Base-by-base conservation (phyloP, 2,113 vertebrate genomes). In the Oncorhynchus keta region DNA sequence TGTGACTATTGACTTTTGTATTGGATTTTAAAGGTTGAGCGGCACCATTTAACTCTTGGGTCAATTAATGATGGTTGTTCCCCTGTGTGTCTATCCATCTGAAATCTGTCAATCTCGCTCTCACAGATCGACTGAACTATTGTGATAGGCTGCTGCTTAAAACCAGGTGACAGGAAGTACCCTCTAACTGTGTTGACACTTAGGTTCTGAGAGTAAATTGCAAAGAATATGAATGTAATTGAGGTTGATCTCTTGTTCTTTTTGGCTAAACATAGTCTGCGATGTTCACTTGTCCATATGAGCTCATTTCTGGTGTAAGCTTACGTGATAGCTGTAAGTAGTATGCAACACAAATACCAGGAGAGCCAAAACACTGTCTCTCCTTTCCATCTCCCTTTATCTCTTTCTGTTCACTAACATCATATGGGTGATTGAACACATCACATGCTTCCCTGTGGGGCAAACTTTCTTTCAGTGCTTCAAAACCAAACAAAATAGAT, bases 51-150 rank as follows among this genome's bases (percentile, higher is more conserved):
- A 89, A 90, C 87, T 81, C 82, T 2, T 2, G 72, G 88, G 88
- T 92, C 87, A 90, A 82, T 87, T 84, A 87, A 80, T 89, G 81
- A 85, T 87, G 87, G 91, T 90, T 87, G 85, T 88, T 88, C 92
- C 88, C 87, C 6, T 62, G 77, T 82, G 81, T 85, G 87, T 86
- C 81, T 84, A 83, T 79, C 89, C 79, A 72, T 49, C 78, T 83
- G 85, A 89, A 82, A 82, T 85, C 68, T 79, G 68, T 77, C 78
- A n/a, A 9, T 77, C 45, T 70, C 51, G 77, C 70, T 77, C 84
- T 55, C 75, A 62, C 70, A 79, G 64, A 79, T 78, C 39, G 9
- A 45, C 39, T 45, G 9, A 45, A 45, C 39, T 45, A 45, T 45
- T 12, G 39, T 45, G 39, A 45, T 45, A 72, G 28, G 77, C 82